Evolutionary conservation across 1,140 invertebrate genomes (phyloP), one percentile per base, ranked within the genome.

Genomic region (Papilio polyxenes): DNA sequence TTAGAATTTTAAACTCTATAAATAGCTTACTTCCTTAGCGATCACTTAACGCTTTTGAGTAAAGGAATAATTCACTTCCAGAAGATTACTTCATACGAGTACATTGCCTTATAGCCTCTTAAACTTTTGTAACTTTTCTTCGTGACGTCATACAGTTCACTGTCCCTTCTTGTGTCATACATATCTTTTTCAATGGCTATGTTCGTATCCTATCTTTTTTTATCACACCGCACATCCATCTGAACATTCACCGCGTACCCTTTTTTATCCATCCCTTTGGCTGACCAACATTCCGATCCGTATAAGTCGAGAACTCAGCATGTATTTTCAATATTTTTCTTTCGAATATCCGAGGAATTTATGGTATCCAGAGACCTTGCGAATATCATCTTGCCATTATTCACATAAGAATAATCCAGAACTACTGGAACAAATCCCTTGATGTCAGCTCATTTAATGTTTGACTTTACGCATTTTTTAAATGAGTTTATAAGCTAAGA

Each of bases 221-320:
- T 69, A 69, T 69, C 65, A 69, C 31, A 37, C 65, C 65, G 31
- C 65, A 69, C 31, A 69, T 69, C 65, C 65, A 69, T 69, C 65
- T 69, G 31, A 69, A 69, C 65, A 69, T 65, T 65, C 65, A 69
- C 65, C 65, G 31, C 65, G 31, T 37, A 69, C 65, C 65, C 65
- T 69, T 69, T 65, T 69, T 69, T 69, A 69, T 69, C 23, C 65
- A 31, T 72, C 65, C 65, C 31, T 72, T 65, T 72, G 23, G 65
- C 31, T 37, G 65, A 72, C 65, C 65, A 72, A 72, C 65, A 72
- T 72, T 72, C 65, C 31, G 23, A 37, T 72, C 65, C 65, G 23
- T 40, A 72, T 72, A 72, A 31, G 65, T 72, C 65, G 65, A 72
- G 65, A 72, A 37, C 65, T 72, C 23, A 40, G 31, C 31, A 72